Percentiles rank a stretch among this genome's conserved stretches.
Conservation (phyloP, 92 coral and sea anemone genomes). For the Phymanthus crucifer region DNA sequence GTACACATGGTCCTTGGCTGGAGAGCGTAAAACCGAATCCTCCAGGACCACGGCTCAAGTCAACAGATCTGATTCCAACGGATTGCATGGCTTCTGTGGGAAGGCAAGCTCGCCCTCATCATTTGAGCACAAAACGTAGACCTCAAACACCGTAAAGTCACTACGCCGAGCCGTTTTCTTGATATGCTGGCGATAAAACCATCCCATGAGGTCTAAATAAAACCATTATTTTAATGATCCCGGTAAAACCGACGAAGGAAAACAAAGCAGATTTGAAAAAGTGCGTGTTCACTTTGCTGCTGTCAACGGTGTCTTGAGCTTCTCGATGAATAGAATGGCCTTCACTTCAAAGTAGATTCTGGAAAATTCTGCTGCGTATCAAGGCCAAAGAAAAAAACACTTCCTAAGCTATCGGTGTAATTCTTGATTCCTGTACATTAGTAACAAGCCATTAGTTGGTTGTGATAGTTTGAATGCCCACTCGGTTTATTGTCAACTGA, state of each 20-base stretch:
- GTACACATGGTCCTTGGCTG: constrained; percentile 93
- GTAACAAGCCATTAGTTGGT: constrained; percentile 17
- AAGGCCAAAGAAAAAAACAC: neutral
- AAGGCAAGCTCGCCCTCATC: neutral
- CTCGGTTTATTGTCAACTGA: constrained; percentile 45
- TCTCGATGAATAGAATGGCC: neutral
- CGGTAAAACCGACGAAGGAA: neutral
- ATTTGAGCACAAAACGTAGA: neutral
- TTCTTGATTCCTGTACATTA: constrained; percentile 11
- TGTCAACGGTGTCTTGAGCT: neutral
- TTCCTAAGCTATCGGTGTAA: neutral
- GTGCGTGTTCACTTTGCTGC: neutral
- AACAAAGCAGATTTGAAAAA: constrained; percentile 10
- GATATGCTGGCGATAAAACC: neutral
- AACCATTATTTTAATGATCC: neutral
- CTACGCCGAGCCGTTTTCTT: neutral
- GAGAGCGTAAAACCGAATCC: constrained; percentile 95
- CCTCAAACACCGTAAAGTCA: constrained; percentile 5
- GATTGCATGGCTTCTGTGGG: constrained; percentile 19
- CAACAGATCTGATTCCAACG: constrained; percentile 57
- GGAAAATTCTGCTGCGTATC: neutral
- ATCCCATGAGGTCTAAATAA: neutral
- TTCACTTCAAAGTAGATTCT: neutral
- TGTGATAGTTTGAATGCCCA: constrained; percentile 26
- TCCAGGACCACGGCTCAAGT: constrained; percentile 67